phyloP scores from a whole-genome alignment of 2,888 invertebrate genomes.

The Axea sp. region DNA sequence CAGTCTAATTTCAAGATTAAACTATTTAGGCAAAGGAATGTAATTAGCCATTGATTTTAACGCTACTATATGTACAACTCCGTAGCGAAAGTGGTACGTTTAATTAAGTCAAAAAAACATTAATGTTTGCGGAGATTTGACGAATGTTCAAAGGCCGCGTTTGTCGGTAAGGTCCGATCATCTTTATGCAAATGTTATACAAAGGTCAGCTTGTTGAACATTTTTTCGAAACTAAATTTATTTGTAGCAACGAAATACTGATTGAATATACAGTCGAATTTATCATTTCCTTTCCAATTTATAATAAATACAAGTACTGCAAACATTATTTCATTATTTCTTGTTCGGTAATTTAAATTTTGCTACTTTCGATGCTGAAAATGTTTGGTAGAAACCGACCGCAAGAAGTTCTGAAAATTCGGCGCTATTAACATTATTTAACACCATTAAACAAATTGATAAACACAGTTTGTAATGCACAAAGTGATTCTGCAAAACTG shows the following conservation, averaged over 20 bases:
- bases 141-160: slow-evolving; percentile 35
- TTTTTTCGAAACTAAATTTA: slow-evolving; percentile 5
- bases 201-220: slow-evolving; percentile 29
- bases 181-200: slow-evolving; percentile 45
- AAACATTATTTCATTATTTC: no score
- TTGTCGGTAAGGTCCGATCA: slow-evolving; percentile 19
- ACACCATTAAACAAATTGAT: no score
- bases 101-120: slow-evolving; percentile 48
- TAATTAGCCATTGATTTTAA: slow-evolving; percentile 60
- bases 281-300: not conserved
- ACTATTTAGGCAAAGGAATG: slow-evolving; percentile 53
- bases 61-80: slow-evolving; percentile 37
- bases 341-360: no score
- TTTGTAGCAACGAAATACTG: slow-evolving; percentile 14
- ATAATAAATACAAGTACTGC: no score
- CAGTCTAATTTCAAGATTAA: slow-evolving; percentile 48
- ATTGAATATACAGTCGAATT: slow-evolving; percentile 18
- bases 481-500: no score
- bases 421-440: no score
- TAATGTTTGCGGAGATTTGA: slow-evolving; percentile 46
- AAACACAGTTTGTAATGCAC: no score
- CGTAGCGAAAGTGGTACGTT: slow-evolving; percentile 36
- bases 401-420: no score
- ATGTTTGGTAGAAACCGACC: no score
- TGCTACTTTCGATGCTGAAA: no score